Percentiles rank a stretch among this genome's conserved stretches.
Evolutionary conservation across 2,113 vertebrate genomes (phyloP).

Genomic region (Halichoerus grypus): DNA sequence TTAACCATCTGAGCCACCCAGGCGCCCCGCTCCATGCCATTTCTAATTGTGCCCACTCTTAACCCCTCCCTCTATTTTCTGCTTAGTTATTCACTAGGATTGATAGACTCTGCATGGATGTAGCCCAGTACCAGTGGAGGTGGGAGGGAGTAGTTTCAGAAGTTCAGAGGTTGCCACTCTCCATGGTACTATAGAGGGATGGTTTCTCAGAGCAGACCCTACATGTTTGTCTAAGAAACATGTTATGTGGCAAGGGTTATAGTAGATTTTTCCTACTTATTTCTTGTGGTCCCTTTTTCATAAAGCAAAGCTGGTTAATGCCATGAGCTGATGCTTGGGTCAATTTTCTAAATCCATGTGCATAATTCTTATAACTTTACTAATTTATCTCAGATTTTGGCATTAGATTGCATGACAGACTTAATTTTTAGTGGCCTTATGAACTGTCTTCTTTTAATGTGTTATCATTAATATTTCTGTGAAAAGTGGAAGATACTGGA

Average conservation of each 20-base stretch:
- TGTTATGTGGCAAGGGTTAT: neutral
- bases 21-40: neutral
- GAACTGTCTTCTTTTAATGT: constrained; percentile 30
- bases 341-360: neutral
- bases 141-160: neutral
- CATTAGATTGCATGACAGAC: neutral
- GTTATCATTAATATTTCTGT: constrained; percentile 17
- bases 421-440: constrained; percentile 19
- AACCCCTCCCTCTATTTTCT: neutral
- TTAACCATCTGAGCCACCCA: too few relatives aligned
- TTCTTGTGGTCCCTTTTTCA: neutral
- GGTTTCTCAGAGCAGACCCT: neutral
- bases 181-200: neutral
- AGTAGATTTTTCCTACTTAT: neutral
- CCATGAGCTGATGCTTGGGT: neutral
- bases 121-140: neutral
- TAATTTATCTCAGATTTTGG: neutral
- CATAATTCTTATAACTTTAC: neutral
- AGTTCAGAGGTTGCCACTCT: neutral
- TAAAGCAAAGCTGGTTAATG: neutral
- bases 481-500: neutral
- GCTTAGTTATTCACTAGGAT: neutral
- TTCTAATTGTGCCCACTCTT: neutral
- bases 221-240: neutral
- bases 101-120: neutral